Conservation (phyloP, 2,113 vertebrate genomes). For the Petrocephalus microphthalmus region DNA sequence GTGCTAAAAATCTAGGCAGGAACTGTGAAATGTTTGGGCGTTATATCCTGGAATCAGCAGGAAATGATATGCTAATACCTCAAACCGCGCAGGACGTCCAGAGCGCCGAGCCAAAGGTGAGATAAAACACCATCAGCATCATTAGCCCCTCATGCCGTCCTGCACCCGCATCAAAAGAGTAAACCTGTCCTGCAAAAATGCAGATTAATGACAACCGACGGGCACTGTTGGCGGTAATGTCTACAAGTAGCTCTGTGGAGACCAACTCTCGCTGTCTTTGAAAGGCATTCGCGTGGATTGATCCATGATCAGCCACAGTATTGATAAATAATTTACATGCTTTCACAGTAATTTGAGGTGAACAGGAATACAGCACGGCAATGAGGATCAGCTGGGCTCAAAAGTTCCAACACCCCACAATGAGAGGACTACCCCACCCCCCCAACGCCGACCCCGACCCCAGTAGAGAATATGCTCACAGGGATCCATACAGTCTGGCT, state of each 20-base stretch:
- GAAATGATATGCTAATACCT: neutral
- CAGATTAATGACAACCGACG: constrained; percentile 57
- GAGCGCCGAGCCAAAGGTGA: neutral
- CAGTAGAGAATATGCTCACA: constrained; percentile 78
- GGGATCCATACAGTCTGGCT: constrained; percentile 90
- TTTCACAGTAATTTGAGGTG: constrained; percentile 70
- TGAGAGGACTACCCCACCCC: constrained; percentile 63
- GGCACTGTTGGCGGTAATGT: constrained; percentile 54
- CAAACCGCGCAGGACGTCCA: neutral
- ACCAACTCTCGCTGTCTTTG: constrained; percentile 61
- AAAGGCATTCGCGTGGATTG: constrained; percentile 69
- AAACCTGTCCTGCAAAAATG: constrained; percentile 10
- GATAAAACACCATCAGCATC: neutral
- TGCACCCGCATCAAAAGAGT: neutral
- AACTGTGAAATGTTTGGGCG: neutral
- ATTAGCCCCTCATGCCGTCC: too few species aligned
- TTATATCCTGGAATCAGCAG: neutral
- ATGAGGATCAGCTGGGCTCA: constrained; percentile 64
- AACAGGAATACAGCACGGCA: constrained; percentile 56
- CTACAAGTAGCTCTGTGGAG: constrained; percentile 52
- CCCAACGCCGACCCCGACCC: constrained; percentile 66
- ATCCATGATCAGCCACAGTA: constrained; percentile 66
- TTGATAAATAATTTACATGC: constrained; percentile 87
- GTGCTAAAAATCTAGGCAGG: constrained; percentile 45
- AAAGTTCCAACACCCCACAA: constrained; percentile 71